Percentiles rank a stretch among this genome's conserved stretches.
Evolutionary conservation across 2,113 vertebrate genomes (phyloP).

Genomic region (Ciconia maguari): DNA sequence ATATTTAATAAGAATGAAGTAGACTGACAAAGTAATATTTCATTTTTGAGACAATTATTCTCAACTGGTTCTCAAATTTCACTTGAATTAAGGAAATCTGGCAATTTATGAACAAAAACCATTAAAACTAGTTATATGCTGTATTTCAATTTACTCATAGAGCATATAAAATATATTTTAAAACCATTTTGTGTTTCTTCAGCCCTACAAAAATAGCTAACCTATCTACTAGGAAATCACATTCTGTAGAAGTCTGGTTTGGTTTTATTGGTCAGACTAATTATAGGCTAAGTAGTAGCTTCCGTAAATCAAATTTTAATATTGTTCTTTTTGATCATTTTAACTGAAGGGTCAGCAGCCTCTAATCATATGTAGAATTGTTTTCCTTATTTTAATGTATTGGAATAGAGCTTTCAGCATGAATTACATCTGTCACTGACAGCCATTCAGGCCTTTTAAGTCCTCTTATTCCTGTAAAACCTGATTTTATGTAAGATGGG

Average conservation of each 20-base stretch:
- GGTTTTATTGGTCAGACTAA: slow-evolving; percentile 46
- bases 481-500: background rate
- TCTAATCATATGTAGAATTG: slow-evolving; percentile 19
- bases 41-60: slow-evolving; percentile 49
- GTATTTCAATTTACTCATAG: slow-evolving; percentile 37
- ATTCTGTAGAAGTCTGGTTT: slow-evolving; percentile 11
- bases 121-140: slow-evolving; percentile 18
- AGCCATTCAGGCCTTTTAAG: background rate
- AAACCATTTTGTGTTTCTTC: slow-evolving; percentile 48
- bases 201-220: slow-evolving; percentile 50
- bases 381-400: slow-evolving; percentile 27
- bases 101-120: slow-evolving; percentile 32
- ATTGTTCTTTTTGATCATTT: slow-evolving; percentile 60
- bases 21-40: slow-evolving; percentile 30
- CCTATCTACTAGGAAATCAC: slow-evolving; percentile 37
- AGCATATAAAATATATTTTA: background rate
- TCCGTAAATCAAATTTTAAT: slow-evolving; percentile 71
- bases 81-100: slow-evolving; percentile 52
- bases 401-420: slow-evolving; percentile 17
- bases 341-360: slow-evolving; percentile 55
- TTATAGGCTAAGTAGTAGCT: slow-evolving; percentile 49
- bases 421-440: background rate
- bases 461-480: slow-evolving; percentile 6
- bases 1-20: slow-evolving; percentile 41
- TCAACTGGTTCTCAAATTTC: slow-evolving; percentile 50